Evolutionary conservation across 1,140 invertebrate species (phyloP).

Genomic region (Elymnias hypermnestra): DNA sequence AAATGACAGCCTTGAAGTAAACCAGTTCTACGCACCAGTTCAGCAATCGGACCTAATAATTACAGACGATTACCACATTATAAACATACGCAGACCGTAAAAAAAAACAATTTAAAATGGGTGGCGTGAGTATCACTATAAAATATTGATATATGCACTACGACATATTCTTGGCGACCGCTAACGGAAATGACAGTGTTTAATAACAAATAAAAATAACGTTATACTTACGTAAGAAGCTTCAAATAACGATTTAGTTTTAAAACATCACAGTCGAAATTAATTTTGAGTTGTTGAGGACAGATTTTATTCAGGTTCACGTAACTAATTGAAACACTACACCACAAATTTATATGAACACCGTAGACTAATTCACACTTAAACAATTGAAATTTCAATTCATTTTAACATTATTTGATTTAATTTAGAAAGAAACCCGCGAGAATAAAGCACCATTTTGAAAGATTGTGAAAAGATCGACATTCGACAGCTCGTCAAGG

Average conservation of each 20-base stretch:
- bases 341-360: constrained; percentile 37
- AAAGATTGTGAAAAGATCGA: constrained; percentile 57
- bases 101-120: constrained; percentile 13
- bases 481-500: constrained; percentile 49
- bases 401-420: constrained; percentile 52
- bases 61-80: constrained; percentile 14
- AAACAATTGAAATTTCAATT: constrained; percentile 34
- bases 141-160: constrained; percentile 3
- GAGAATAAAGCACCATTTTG: constrained; percentile 70
- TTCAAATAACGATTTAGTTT: constrained; percentile 57
- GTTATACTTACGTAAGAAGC: constrained; percentile 66
- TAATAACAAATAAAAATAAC: constrained; percentile 52
- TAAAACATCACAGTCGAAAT: constrained; percentile 56
- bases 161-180: constrained; percentile 8
- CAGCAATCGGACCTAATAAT: constrained; percentile 9
- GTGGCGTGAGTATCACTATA: constrained; percentile 13
- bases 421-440: constrained; percentile 64
- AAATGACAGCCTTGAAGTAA: constrained; percentile 17
- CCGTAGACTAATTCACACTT: constrained; percentile 28
- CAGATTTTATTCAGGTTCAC: constrained; percentile 37
- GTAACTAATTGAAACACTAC: constrained; percentile 24
- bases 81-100: constrained; percentile 7
- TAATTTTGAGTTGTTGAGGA: constrained; percentile 38
- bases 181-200: constrained; percentile 26
- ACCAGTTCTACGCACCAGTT: constrained; percentile 13